Conservation (phyloP, 2,113 vertebrate genomes). For the Phycodurus eques region DNA sequence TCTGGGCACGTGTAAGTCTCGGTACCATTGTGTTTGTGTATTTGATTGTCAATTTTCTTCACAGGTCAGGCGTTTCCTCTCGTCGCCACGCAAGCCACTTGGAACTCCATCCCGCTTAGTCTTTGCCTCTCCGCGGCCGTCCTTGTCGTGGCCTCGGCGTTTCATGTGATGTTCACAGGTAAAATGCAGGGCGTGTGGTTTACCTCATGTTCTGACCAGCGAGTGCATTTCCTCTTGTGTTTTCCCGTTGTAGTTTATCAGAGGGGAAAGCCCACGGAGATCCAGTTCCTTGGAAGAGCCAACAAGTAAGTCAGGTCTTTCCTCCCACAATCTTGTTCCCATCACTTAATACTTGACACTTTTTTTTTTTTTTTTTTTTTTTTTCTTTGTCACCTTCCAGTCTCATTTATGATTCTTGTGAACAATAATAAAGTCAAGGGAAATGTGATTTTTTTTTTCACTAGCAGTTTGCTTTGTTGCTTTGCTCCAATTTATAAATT, state of each 20-base stretch:
- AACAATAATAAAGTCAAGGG: background rate
- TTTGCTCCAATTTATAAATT: background rate
- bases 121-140: slow-evolving; percentile 33
- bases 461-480: background rate
- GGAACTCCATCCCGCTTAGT: slow-evolving; percentile 17
- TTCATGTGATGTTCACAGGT: slow-evolving; percentile 56
- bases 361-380: background rate
- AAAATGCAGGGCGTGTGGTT: background rate
- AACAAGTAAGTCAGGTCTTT: slow-evolving; percentile 33
- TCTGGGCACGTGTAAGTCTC: too few species aligned
- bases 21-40: background rate
- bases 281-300: slow-evolving; percentile 10
- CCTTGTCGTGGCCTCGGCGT: slow-evolving; percentile 35
- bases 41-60: background rate
- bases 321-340: background rate
- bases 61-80: slow-evolving; percentile 2
- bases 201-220: background rate
- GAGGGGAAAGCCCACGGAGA: slow-evolving; percentile 28
- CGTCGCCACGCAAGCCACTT: background rate
- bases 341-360: background rate
- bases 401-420: background rate
- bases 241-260: slow-evolving; percentile 44
- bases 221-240: background rate
- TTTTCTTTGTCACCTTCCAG: slow-evolving; percentile 25
- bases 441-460: background rate